These are phyloP conservation scores for Mesoligia furuncula DNA, from an alignment of 2,888 invertebrate genomes.

Conservation along the genomic window DNA sequence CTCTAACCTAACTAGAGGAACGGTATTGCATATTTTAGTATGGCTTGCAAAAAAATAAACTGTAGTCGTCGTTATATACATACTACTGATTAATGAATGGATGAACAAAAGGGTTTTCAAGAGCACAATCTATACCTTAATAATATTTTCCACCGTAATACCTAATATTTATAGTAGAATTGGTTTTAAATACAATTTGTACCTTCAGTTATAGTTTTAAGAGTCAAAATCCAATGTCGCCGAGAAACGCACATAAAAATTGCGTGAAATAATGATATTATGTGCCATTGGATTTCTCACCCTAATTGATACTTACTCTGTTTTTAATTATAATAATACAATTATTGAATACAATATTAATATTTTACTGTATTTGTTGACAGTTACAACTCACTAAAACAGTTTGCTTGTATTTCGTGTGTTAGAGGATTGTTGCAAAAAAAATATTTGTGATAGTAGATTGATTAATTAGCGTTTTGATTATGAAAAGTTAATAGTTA, in stretches of 20 bases:
- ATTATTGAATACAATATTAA: conserved; percentile 32
- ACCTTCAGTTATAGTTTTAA: conserved; percentile 48
- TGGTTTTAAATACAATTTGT: conserved; percentile 46
- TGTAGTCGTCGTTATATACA: background rate
- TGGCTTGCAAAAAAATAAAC: conserved; percentile 1
- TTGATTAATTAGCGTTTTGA: background rate
- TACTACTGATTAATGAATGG: conserved; percentile 17
- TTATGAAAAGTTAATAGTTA: conserved; percentile 16
- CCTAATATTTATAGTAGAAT: conserved; percentile 16
- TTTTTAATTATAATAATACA: conserved; percentile 18
- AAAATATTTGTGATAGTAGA: background rate
- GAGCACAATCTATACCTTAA: conserved; percentile 17
- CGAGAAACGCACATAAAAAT: background rate
- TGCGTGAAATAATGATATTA: background rate
- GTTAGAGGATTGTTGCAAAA: conserved; percentile 14
- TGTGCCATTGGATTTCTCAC: conserved; percentile 33
- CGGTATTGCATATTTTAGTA: background rate
- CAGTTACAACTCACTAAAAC: conserved; percentile 49
- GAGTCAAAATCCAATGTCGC: conserved; percentile 38
- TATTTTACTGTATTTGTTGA: conserved; percentile 34
- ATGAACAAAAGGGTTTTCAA: conserved; percentile 22
- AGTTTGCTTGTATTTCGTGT: conserved; percentile 23
- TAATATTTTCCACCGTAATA: conserved; percentile 37
- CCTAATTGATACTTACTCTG: conserved; percentile 30
- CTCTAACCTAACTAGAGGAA: background rate